These are phyloP conservation scores for Chamaetylas fuelleborni DNA, from an alignment of 2,113 vertebrate species.

Conservation along the genomic window DNA sequence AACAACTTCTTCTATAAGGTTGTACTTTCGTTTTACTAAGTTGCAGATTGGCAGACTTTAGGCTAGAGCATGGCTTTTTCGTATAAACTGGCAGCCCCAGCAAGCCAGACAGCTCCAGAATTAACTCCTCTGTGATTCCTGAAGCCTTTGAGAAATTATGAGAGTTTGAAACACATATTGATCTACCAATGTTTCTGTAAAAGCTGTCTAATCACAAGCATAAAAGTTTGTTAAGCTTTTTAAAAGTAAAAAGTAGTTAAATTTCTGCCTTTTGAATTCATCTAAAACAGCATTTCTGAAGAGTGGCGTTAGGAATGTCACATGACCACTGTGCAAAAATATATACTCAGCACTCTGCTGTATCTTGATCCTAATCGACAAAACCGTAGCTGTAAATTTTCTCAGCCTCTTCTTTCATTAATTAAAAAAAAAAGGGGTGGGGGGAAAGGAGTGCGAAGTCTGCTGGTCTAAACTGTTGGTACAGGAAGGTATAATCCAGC, in stretches of 20 bases:
- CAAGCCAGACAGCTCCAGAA: neutral
- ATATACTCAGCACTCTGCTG: neutral
- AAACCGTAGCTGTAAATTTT: neutral
- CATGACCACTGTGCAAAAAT: neutral
- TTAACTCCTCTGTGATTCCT: slow-evolving; percentile 34
- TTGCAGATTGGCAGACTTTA: neutral
- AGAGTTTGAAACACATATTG: neutral
- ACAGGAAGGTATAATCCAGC: neutral
- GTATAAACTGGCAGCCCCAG: neutral
- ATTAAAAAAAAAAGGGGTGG: neutral
- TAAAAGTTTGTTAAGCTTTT: slow-evolving; percentile 24
- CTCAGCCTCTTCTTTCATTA: neutral
- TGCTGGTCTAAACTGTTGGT: neutral
- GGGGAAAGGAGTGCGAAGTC: neutral
- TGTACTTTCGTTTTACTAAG: neutral
- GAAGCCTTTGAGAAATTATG: slow-evolving; percentile 32
- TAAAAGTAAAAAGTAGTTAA: neutral
- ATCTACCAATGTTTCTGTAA: neutral
- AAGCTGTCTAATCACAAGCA: neutral
- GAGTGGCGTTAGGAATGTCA: neutral
- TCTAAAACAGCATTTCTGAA: neutral
- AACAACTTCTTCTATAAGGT: neutral
- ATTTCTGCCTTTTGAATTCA: neutral
- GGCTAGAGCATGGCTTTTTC: neutral
- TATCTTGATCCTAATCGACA: neutral